Evolutionary conservation across 2,888 invertebrate species (phyloP).

Genomic region (Phortica magna): DNA sequence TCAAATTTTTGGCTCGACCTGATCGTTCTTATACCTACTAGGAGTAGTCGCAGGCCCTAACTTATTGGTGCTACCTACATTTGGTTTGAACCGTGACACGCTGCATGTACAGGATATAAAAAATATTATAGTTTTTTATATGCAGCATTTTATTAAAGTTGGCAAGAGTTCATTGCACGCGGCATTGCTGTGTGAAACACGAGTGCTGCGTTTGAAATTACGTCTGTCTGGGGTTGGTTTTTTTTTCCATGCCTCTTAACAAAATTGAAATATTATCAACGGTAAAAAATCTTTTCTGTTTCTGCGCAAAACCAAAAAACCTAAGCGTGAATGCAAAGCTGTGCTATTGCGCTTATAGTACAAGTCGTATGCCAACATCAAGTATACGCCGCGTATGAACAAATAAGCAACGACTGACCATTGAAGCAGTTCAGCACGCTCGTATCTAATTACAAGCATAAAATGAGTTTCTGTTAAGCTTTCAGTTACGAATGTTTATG

Average conservation of each 20-base stretch:
- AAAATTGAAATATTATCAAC: slow-evolving; percentile 31
- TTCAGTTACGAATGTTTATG: not conserved
- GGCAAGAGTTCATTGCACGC: no score
- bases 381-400: slow-evolving; percentile 3
- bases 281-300: slow-evolving; percentile 11
- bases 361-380: not conserved
- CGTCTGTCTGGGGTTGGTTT: not conserved
- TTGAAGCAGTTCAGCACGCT: not conserved
- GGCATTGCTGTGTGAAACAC: not conserved
- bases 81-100: no score
- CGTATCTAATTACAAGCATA: slow-evolving; percentile 1
- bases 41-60: no score
- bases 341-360: no score
- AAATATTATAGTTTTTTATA: no score
- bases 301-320: not conserved
- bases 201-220: not conserved
- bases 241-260: not conserved
- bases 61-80: no score
- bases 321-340: not conserved
- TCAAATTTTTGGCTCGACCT: no score
- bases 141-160: no score
- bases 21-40: no score
- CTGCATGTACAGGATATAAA: no score
- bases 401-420: slow-evolving; percentile 1
- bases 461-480: not conserved